These are phyloP conservation scores for Nylanderia fulva DNA, from an alignment of 1,140 invertebrate genomes.

Conservation along the genomic window DNA sequence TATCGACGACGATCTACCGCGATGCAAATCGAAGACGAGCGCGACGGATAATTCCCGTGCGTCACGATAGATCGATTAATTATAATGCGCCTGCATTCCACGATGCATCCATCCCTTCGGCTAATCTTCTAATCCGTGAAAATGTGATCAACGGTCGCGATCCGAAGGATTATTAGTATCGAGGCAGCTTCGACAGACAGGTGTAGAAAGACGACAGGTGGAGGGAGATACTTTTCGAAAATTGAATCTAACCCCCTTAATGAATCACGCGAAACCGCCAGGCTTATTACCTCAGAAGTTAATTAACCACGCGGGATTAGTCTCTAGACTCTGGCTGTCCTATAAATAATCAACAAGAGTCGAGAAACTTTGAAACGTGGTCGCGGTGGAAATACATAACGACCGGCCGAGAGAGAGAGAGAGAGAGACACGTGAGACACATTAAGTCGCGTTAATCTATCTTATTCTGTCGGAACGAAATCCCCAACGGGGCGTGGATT, in stretches of 20 bases:
- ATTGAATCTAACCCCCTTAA: constrained; percentile 7
- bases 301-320: constrained; percentile 71
- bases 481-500: neutral
- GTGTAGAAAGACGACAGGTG: constrained; percentile 59
- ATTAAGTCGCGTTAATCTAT: constrained; percentile 18
- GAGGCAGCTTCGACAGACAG: constrained; percentile 24
- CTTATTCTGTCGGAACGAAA: neutral
- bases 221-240: constrained; percentile 1
- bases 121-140: neutral
- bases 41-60: neutral
- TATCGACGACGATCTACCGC: neutral
- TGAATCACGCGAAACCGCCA: constrained; percentile 13
- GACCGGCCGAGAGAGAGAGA: neutral
- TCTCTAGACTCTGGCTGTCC: constrained; percentile 62
- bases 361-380: constrained; percentile 17
- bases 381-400: constrained; percentile 22
- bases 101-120: neutral
- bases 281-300: constrained; percentile 58
- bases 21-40: neutral
- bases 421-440: neutral
- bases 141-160: neutral
- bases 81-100: constrained; percentile 7
- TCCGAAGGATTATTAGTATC: constrained; percentile 14
- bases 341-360: constrained; percentile 21
- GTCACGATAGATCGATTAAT: constrained; percentile 26